phyloP scores from a whole-genome alignment of 2,113 vertebrate species.

The Callionymus lyra region DNA sequence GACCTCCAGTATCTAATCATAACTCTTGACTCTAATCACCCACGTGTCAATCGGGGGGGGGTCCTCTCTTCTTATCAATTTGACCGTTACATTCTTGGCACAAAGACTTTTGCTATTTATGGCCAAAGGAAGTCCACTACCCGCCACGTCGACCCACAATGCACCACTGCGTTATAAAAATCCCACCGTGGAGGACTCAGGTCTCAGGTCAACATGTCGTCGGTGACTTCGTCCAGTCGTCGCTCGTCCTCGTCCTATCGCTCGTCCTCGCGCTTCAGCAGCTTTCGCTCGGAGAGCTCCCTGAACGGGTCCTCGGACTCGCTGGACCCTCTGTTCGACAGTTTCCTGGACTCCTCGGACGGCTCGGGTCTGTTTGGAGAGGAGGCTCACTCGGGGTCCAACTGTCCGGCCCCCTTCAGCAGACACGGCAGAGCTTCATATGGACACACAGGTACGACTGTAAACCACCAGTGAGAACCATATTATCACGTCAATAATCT shows the following conservation, averaged over 20 bases:
- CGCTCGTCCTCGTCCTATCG: constrained; percentile 53
- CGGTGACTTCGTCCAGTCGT: constrained; percentile 47
- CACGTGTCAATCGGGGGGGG: constrained; percentile 13
- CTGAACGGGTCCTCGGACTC: constrained; percentile 23
- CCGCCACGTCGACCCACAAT: constrained; percentile 47
- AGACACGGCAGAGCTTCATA: constrained; percentile 45
- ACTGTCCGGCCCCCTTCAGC: constrained; percentile 31
- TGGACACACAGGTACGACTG: constrained; percentile 48
- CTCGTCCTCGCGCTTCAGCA: constrained; percentile 57
- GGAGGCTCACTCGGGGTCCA: constrained; percentile 19
- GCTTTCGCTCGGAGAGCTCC: constrained; percentile 42
- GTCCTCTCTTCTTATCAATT: constrained; percentile 50
- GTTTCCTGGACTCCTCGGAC: constrained; percentile 39
- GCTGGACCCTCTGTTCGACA: constrained; percentile 53
- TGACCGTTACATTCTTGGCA: constrained; percentile 59
- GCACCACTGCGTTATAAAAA: constrained; percentile 33
- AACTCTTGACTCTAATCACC: constrained; percentile 38
- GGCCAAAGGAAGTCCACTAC: constrained; percentile 26
- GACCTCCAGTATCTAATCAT: constrained; percentile 23
- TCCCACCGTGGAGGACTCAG: neutral
- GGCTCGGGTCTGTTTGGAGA: constrained; percentile 48
- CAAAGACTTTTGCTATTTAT: constrained; percentile 52
- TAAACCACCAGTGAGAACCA: neutral
- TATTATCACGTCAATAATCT: too few species aligned
- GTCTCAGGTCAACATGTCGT: constrained; percentile 48